Conservation (phyloP, 2,113 vertebrate species). For the Aptenodytes forsteri region DNA sequence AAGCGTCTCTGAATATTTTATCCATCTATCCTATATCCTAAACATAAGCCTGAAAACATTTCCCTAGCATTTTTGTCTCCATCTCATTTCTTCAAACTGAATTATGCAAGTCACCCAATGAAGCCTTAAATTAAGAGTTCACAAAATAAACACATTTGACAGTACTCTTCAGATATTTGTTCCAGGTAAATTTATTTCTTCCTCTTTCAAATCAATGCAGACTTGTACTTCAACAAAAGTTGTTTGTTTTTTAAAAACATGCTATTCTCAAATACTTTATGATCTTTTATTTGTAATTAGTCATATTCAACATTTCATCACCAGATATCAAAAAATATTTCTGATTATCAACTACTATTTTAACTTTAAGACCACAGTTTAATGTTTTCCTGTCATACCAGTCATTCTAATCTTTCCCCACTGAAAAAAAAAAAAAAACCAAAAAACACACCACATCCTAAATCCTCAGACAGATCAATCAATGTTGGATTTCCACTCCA, state of each 20-base stretch:
- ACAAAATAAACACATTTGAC: neutral
- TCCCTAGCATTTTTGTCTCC: neutral
- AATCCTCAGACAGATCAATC: neutral
- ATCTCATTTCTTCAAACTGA: neutral
- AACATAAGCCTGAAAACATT: neutral
- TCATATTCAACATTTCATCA: neutral
- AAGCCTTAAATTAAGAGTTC: neutral
- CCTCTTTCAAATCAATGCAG: neutral
- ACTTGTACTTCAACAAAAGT: neutral
- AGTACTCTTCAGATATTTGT: neutral
- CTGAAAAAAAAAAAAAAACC: neutral
- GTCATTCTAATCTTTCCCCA: neutral
- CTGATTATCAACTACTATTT: neutral
- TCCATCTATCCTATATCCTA: neutral
- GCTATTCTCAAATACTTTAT: neutral
- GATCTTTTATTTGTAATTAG: neutral
- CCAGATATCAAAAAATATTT: neutral
- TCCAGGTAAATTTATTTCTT: neutral
- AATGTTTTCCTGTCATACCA: neutral
- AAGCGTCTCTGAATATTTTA: neutral
- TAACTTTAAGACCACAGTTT: neutral
- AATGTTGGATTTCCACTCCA: neutral
- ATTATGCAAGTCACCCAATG: neutral
- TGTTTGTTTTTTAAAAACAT: neutral
- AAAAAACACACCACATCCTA: too few species aligned